Evolutionary conservation across 2,888 invertebrate genomes (phyloP), one percentile per base, ranked within the genome.

Genomic region (Drosophila meridionalis): DNA sequence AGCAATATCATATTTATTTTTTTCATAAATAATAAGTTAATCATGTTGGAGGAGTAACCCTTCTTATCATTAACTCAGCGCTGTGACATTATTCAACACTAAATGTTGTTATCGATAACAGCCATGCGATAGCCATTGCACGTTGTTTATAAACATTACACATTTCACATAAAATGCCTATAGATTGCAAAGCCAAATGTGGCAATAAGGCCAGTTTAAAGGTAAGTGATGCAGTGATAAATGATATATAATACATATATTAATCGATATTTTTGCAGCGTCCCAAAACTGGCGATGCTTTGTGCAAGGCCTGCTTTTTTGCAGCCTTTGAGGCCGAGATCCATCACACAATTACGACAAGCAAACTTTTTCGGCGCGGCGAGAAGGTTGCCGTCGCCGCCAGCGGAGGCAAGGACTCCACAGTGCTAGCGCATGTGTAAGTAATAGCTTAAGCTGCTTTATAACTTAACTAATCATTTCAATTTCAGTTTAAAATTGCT

Each of bases 341-440:
- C 75, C 99, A 99, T 93, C 95, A 96, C 88, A 99, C 99, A 0
- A 98, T 99, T 58, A 94, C 94, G 2, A 95, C 96, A 89, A 97
- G 96, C 32, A 94, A 96, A 75, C 94, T 99, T 57, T 99, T 99
- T 91, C 95, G 95, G 62, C 94, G 94, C 62, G 98, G 97, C 0
- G 96, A 97, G 88, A 96, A 96, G 47, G 98, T 99, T 34, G 99
- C 99, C 2, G 95, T 99, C 34, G 99, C 97, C 36, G 99, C 99
- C 0, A 98, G 97, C 43, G 98, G 98, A 38, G 98, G 98, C 36
- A 98, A 98, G 94, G 99, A 99, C 93, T 99, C 99, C 0, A 99
- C 99, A 3, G 99, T 99, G 20, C 94, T 99, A 64, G 99, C 99
- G 0, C 97, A 99, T 92, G 95, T 98, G 34, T 91, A 88, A 50